A percentile compares a stretch with the other conserved stretches of the same genome.
Evolutionary conservation across 2,888 invertebrate genomes (phyloP).

Genomic region (Sarcophaga subvicina): DNA sequence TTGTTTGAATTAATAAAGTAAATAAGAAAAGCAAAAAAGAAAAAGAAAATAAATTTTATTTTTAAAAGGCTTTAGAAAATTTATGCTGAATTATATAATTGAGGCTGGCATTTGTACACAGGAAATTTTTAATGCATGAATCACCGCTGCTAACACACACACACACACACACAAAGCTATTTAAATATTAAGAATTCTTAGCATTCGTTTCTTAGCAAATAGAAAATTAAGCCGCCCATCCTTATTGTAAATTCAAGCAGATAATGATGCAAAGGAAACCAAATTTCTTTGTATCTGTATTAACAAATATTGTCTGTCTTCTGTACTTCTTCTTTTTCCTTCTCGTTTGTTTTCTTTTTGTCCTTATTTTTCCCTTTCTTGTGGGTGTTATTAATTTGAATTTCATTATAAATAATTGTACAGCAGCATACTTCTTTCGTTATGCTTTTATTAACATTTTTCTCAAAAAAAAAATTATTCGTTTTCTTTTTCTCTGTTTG

Average conservation of each 20-base stretch:
- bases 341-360: background rate
- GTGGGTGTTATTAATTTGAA: slow-evolving; percentile 49
- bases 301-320: slow-evolving; percentile 21
- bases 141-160: background rate
- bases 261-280: slow-evolving; percentile 29
- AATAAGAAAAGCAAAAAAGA: background rate
- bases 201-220: slow-evolving; percentile 28
- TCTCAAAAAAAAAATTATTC: background rate
- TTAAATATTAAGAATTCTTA: background rate
- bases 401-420: slow-evolving; percentile 52
- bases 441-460: slow-evolving; percentile 33
- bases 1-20: background rate
- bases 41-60: background rate
- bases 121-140: slow-evolving; percentile 20
- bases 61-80: background rate
- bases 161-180: background rate
- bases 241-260: background rate
- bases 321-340: background rate
- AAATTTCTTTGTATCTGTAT: slow-evolving; percentile 36
- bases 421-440: background rate
- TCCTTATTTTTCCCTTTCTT: slow-evolving; percentile 9
- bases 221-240: background rate
- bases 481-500: slow-evolving; percentile 37
- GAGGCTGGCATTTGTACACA: slow-evolving; percentile 11
- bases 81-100: slow-evolving; percentile 5